Percentiles rank a stretch among this genome's conserved stretches.
These are phyloP conservation scores for Sciaenops ocellatus DNA, from an alignment of 2,797 vertebrate species.

Conservation along the genomic window DNA sequence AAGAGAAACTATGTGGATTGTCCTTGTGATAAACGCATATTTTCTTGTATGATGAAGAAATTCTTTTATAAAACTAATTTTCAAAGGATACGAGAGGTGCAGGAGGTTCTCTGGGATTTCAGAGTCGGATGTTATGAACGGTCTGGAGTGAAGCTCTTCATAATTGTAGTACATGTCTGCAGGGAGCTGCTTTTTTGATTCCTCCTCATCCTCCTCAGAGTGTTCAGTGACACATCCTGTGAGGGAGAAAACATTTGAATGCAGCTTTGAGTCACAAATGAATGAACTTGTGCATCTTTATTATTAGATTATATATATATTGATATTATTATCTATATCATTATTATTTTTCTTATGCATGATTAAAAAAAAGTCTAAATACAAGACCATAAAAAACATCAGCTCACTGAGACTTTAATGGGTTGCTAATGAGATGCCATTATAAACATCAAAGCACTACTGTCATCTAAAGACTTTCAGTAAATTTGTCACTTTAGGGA, in stretches of 20 bases:
- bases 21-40: background rate
- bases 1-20: too few relatives aligned
- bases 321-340: too few relatives aligned
- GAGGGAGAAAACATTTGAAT: background rate
- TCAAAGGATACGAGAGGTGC: slow-evolving; percentile 90
- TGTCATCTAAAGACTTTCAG: too few relatives aligned
- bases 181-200: slow-evolving; percentile 60
- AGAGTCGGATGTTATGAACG: slow-evolving; percentile 83
- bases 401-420: too few relatives aligned
- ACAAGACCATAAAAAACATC: background rate
- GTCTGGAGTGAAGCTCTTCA: slow-evolving; percentile 84
- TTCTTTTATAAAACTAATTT: rapidly evolving
- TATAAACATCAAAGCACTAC: too few relatives aligned
- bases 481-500: too few relatives aligned
- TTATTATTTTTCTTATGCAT: background rate
- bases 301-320: too few relatives aligned
- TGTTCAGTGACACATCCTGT: slow-evolving; percentile 7
- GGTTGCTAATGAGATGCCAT: too few relatives aligned
- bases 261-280: background rate
- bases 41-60: background rate
- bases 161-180: slow-evolving; percentile 85
- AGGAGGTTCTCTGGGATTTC: slow-evolving; percentile 89
- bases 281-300: background rate
- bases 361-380: background rate
- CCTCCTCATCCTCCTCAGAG: slow-evolving; percentile 18